Evolutionary conservation across 2,797 vertebrate species (phyloP).

Genomic region (Threskiornis aethiopicus): DNA sequence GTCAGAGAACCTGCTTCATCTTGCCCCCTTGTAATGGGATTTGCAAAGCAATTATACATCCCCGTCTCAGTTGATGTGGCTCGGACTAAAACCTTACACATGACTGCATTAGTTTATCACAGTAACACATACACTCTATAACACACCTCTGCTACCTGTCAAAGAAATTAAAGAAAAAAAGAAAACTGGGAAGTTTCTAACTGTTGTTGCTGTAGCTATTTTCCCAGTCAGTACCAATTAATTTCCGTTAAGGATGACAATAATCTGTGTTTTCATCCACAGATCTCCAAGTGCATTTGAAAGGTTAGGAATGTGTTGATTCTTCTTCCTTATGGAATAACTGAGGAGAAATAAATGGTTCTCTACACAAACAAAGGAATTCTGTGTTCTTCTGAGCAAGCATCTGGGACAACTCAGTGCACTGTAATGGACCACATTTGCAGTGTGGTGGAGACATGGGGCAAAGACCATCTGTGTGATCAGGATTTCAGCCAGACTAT

Average conservation of each 20-base stretch:
- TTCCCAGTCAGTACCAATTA: background rate
- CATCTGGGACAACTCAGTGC: accelerated
- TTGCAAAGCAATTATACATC: slow-evolving; percentile 57
- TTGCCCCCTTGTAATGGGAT: slow-evolving; percentile 52
- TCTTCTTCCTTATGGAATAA: background rate
- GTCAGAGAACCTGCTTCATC: slow-evolving; percentile 26
- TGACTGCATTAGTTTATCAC: slow-evolving; percentile 38
- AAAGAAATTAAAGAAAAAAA: slow-evolving; percentile 7
- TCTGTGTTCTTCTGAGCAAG: background rate
- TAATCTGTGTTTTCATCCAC: background rate
- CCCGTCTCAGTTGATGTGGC: background rate
- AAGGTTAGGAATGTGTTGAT: background rate
- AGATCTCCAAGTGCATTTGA: background rate
- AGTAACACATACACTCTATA: background rate
- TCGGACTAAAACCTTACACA: slow-evolving; percentile 5
- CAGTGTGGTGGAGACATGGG: background rate
- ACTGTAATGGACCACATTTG: background rate
- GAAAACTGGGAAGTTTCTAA: background rate
- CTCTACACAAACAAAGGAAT: background rate
- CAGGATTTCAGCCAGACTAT: background rate
- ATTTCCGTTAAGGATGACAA: background rate
- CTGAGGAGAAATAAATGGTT: background rate
- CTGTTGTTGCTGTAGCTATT: background rate
- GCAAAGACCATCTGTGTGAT: background rate
- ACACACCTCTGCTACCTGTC: background rate